Conservation (phyloP, 1,140 invertebrate genomes). For the Camponotus vicinus region DNA sequence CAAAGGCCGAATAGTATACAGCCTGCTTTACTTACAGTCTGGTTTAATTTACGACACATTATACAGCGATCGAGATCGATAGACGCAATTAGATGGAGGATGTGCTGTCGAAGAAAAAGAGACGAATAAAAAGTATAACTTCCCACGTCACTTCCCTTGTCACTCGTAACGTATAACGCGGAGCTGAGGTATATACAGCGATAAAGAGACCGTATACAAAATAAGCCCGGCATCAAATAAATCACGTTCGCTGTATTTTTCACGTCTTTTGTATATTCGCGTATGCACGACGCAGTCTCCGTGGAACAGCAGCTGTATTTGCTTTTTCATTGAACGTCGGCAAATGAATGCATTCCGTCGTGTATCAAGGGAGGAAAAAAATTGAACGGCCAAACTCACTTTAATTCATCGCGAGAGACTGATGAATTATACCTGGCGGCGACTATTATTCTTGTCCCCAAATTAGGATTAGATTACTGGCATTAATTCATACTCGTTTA, state of each 20-base stretch:
- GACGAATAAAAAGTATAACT: constrained; percentile 24
- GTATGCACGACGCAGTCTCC: neutral
- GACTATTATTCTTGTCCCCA: neutral
- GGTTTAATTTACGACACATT: constrained; percentile 22
- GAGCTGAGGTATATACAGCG: neutral
- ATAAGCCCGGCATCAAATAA: constrained; percentile 15
- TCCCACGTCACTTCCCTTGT: neutral
- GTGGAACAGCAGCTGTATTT: constrained; percentile 3
- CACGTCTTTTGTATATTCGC: neutral
- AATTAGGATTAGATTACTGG: neutral
- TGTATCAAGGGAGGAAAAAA: neutral
- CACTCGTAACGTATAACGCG: neutral
- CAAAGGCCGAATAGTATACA: neutral
- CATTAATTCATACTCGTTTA: neutral
- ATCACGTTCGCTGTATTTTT: constrained; percentile 25
- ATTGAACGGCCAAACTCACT: constrained; percentile 15
- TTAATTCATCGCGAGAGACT: constrained; percentile 19
- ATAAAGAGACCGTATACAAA: constrained; percentile 9
- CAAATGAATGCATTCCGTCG: constrained; percentile 11
- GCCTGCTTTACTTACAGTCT: neutral
- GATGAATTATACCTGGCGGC: no score
- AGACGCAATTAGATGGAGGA: constrained; percentile 35
- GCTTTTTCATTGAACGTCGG: constrained; percentile 13
- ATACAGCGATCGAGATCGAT: constrained; percentile 7
- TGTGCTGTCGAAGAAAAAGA: neutral